Evolutionary conservation across 2,113 vertebrate genomes (phyloP).

Genomic region (Chloebia gouldiae): DNA sequence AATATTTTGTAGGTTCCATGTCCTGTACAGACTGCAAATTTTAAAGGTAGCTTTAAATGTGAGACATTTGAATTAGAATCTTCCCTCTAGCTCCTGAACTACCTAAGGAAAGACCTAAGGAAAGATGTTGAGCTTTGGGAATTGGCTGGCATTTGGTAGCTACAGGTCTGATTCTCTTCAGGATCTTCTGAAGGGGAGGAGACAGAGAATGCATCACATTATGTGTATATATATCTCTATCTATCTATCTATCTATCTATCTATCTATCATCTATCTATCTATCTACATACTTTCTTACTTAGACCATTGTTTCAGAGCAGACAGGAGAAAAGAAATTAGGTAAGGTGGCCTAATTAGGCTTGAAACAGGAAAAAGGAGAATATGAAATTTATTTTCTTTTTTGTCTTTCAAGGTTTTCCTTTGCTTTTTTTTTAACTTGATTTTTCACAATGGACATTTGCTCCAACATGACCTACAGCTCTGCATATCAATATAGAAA

Average conservation of each 20-base stretch:
- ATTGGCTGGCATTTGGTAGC: not conserved
- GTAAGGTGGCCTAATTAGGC: not conserved
- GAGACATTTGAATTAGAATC: not conserved
- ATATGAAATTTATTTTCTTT: not conserved
- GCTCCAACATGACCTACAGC: not conserved
- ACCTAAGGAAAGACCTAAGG: not conserved
- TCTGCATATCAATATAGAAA: not conserved
- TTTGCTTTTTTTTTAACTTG: not conserved
- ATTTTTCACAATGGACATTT: not conserved
- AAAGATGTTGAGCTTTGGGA: not conserved
- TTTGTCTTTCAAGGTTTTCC: not conserved
- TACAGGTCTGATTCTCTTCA: not conserved
- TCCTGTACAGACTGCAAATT: not conserved
- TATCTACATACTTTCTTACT: not conserved
- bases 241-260: not conserved
- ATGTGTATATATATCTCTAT: not conserved
- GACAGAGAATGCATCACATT: not conserved
- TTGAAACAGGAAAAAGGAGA: not conserved
- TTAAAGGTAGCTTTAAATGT: not conserved
- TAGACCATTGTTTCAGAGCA: not conserved
- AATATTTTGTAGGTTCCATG: accelerated
- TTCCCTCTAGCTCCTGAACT: not conserved
- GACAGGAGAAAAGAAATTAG: not conserved
- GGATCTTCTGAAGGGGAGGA: not conserved
- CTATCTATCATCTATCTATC: not conserved